phyloP scores from a whole-genome alignment of 2,797 vertebrate species.

The Pelodytes ibericus region DNA sequence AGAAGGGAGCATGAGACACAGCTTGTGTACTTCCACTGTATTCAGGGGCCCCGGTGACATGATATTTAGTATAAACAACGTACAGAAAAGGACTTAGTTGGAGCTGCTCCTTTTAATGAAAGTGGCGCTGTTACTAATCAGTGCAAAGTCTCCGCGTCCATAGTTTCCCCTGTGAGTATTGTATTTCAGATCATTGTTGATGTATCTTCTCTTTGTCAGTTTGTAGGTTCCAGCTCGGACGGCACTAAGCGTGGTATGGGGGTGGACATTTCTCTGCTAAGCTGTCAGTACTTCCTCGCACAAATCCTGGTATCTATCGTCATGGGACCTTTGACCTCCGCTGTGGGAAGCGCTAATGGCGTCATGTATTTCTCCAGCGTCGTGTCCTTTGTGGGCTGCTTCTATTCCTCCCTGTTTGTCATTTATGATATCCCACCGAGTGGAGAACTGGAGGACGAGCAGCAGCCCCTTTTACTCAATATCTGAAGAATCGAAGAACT shows the following conservation, averaged over 20 bases:
- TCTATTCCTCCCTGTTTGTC: conserved; percentile 95
- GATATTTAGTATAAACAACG: no score
- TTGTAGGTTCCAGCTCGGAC: conserved; percentile 84
- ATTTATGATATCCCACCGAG: conserved; percentile 87
- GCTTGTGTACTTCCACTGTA: no score
- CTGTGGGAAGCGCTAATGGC: conserved; percentile 93
- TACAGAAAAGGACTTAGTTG: no score
- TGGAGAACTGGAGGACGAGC: conserved; percentile 83
- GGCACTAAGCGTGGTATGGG: conserved; percentile 92
- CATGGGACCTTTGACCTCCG: conserved; percentile 93
- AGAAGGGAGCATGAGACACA: no score
- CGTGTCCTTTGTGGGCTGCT: conserved; percentile 93
- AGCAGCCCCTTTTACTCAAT: conserved; percentile 85
- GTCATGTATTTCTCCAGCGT: conserved; percentile 98
- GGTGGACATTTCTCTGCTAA: conserved; percentile 96
- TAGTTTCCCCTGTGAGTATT: no score
- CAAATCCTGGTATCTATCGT: conserved; percentile 94
- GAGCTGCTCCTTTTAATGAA: no score
- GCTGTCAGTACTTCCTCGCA: conserved; percentile 98
- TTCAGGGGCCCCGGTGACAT: no score
- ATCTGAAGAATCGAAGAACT: conserved; percentile 48
- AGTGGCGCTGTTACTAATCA: no score
- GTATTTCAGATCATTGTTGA: no score
- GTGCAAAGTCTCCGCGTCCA: no score
- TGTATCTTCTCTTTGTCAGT: conserved; percentile 70